phyloP scores from a whole-genome alignment of 2,797 vertebrate species.

The Bradypodion ventrale region DNA sequence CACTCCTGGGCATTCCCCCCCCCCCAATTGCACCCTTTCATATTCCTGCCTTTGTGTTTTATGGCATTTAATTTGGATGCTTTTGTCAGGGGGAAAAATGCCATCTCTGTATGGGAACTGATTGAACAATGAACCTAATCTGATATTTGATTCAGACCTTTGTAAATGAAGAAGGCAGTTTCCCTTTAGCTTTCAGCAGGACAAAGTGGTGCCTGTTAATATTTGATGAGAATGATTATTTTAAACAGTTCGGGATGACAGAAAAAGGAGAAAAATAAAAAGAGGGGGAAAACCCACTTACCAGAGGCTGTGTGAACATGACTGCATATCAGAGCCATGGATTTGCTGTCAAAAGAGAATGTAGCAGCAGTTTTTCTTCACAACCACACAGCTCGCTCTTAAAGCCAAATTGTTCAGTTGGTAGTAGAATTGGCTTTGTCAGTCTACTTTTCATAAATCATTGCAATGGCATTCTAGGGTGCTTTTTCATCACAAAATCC shows the following conservation, averaged over 20 bases:
- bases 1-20: not conserved
- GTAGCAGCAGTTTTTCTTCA: constrained; percentile 53
- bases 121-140: constrained; percentile 60
- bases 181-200: constrained; percentile 52
- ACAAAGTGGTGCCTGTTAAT: constrained; percentile 67
- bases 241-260: constrained; percentile 68
- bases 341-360: constrained; percentile 63
- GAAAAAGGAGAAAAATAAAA: constrained; percentile 36
- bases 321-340: constrained; percentile 47
- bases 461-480: constrained; percentile 26
- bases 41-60: constrained; percentile 33
- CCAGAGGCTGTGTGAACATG: constrained; percentile 54
- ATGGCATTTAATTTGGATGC: constrained; percentile 49
- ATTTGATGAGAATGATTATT: constrained; percentile 71
- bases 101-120: constrained; percentile 44
- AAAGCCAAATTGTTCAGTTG: constrained; percentile 45
- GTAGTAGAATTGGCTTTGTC: constrained; percentile 46
- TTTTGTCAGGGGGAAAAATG: constrained; percentile 50
- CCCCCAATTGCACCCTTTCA: constrained; percentile 7
- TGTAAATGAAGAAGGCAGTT: constrained; percentile 64
- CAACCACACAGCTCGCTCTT: constrained; percentile 42
- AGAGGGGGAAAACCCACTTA: constrained; percentile 50
- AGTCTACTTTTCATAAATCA: constrained; percentile 28
- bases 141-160: constrained; percentile 52
- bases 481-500: constrained; percentile 7